phyloP scores from a whole-genome alignment of 2,888 invertebrate genomes.

The Alviniconcha strummeri region DNA sequence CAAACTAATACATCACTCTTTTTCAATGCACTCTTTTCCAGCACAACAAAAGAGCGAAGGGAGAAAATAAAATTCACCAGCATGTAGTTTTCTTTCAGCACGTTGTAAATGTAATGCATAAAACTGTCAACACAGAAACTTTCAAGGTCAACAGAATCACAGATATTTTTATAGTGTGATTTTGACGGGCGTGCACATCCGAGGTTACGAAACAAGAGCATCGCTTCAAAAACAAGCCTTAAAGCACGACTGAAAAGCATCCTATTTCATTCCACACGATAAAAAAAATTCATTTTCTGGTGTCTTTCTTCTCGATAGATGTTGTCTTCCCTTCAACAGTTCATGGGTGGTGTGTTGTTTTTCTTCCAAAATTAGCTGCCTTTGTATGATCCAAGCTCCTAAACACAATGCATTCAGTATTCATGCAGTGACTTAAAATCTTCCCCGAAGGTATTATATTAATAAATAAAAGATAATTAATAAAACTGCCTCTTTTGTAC shows the following conservation, averaged over 20 bases:
- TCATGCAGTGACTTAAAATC: not conserved
- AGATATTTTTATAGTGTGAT: too few relatives aligned
- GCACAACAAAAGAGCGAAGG: not conserved
- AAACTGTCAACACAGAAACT: not conserved
- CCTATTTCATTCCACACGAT: not conserved
- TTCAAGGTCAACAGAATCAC: too few relatives aligned
- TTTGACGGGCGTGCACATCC: too few relatives aligned
- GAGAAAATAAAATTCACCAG: not conserved
- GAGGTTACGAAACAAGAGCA: not conserved
- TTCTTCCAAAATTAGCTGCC: conserved; percentile 19
- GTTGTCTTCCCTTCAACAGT: not conserved
- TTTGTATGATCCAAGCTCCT: not conserved
- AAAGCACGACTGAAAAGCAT: not conserved
- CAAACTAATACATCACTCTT: not conserved
- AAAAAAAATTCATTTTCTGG: not conserved
- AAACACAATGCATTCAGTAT: too few relatives aligned
- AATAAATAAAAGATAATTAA: not conserved
- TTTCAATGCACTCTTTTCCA: not conserved
- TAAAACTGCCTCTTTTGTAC: not conserved
- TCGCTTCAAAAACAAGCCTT: not conserved
- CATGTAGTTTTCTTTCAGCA: not conserved
- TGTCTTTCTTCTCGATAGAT: not conserved
- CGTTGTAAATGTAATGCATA: not conserved
- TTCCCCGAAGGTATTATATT: not conserved
- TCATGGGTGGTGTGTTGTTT: not conserved